Conservation (phyloP, 2,888 invertebrate genomes). For the Ennomos quercinarius region DNA sequence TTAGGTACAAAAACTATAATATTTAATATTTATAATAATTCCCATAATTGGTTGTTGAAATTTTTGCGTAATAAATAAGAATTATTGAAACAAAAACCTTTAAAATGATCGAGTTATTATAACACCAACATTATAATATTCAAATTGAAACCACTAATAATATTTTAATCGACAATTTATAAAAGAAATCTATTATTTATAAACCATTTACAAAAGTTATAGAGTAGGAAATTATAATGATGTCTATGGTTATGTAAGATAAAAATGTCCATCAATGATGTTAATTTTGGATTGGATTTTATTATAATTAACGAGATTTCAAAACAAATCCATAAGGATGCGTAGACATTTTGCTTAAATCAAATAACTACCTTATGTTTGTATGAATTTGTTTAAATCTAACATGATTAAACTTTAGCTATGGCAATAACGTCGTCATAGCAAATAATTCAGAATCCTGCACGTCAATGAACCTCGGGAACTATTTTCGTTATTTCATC, state of each 20-base stretch:
- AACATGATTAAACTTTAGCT: too few relatives aligned
- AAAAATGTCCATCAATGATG: slow-evolving; percentile 21
- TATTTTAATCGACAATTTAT: slow-evolving; percentile 34
- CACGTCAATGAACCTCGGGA: slow-evolving; percentile 18
- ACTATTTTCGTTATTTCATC: slow-evolving; percentile 16
- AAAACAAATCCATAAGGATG: slow-evolving; percentile 1
- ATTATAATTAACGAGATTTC: slow-evolving; percentile 7
- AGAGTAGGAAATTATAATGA: slow-evolving; percentile 21
- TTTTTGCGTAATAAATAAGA: slow-evolving; percentile 29
- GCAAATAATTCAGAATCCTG: background rate
- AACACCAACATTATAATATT: slow-evolving; percentile 28
- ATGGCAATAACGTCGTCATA: too few relatives aligned
- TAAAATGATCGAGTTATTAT: slow-evolving; percentile 20
- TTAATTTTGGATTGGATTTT: slow-evolving; percentile 14
- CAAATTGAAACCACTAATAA: slow-evolving; percentile 27
- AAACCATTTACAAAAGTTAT: slow-evolving; percentile 27
- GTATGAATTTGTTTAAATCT: background rate
- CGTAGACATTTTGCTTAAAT: background rate
- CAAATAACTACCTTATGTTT: background rate
- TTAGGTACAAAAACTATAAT: slow-evolving; percentile 10
- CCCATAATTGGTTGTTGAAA: slow-evolving; percentile 28
- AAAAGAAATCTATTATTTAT: slow-evolving; percentile 35
- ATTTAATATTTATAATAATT: slow-evolving; percentile 23
- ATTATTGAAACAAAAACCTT: slow-evolving; percentile 31
- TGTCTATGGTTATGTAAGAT: slow-evolving; percentile 23